Conservation (phyloP, 2,888 invertebrate genomes). For the Xestia ashworthii region DNA sequence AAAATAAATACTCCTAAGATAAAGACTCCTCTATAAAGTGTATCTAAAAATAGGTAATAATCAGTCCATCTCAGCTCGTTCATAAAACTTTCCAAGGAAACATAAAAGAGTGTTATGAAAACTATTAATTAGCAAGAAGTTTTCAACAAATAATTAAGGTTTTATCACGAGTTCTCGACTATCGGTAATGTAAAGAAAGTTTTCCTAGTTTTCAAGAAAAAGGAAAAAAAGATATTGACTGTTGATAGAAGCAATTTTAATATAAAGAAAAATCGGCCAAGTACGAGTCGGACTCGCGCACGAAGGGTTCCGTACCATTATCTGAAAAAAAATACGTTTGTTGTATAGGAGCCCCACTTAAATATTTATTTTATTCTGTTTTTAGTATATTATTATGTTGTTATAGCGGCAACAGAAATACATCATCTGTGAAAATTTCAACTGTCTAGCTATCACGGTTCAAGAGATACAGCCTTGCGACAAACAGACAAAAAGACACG, state of each 20-base stretch:
- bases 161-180: conserved; percentile 33
- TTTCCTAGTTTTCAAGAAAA: conserved; percentile 16
- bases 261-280: neutral
- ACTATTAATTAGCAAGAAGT: conserved; percentile 53
- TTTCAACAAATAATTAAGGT: conserved; percentile 41
- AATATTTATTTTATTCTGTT: too few species aligned
- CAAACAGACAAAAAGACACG: too few species aligned
- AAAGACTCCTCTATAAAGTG: neutral
- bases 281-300: too few species aligned
- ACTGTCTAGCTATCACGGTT: too few species aligned
- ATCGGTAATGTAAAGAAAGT: conserved; percentile 30
- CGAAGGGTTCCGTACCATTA: too few species aligned
- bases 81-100: conserved; percentile 15
- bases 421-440: too few species aligned
- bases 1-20: neutral
- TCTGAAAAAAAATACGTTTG: too few species aligned
- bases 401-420: too few species aligned
- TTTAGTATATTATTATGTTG: too few species aligned
- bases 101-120: conserved; percentile 19
- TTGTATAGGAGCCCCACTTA: too few species aligned
- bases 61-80: neutral
- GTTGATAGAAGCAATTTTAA: neutral
- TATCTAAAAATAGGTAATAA: neutral
- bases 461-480: too few species aligned
- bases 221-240: neutral